Percentiles rank a stretch among this genome's conserved stretches.
These are phyloP conservation scores for Xanthorhoe spadicearia DNA, from an alignment of 2,888 invertebrate species.

Conservation along the genomic window DNA sequence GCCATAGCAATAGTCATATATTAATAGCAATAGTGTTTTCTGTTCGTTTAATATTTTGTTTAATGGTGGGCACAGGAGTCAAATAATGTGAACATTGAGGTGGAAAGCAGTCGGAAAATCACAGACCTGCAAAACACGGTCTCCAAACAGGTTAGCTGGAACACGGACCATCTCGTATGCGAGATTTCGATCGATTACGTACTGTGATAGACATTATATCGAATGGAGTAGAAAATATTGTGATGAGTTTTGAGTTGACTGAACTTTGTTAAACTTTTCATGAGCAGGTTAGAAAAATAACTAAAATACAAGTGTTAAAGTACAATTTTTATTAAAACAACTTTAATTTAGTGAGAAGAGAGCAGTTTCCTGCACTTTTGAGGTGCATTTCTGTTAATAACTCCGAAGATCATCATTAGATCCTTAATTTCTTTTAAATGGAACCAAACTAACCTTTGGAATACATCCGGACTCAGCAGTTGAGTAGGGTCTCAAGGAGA, in stretches of 20 bases:
- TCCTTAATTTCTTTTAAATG: too few relatives aligned
- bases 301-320: too few relatives aligned
- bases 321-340: too few relatives aligned
- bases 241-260: too few relatives aligned
- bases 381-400: too few relatives aligned
- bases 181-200: conserved; percentile 32
- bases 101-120: conserved; percentile 82
- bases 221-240: not conserved
- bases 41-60: conserved; percentile 60
- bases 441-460: too few relatives aligned
- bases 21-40: conserved; percentile 42
- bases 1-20: too few relatives aligned
- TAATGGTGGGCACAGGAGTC: conserved; percentile 73
- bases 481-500: not conserved
- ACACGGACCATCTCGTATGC: conserved; percentile 9
- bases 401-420: too few relatives aligned
- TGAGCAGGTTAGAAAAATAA: too few relatives aligned
- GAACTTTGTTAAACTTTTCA: not conserved
- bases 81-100: conserved; percentile 77
- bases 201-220: conserved; percentile 30
- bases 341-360: too few relatives aligned
- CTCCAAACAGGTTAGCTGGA: conserved; percentile 90
- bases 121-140: conserved; percentile 93
- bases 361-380: too few relatives aligned
- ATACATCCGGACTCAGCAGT: too few relatives aligned